Conservation (phyloP, 2,113 vertebrate genomes). For the Trogon surrucura region DNA sequence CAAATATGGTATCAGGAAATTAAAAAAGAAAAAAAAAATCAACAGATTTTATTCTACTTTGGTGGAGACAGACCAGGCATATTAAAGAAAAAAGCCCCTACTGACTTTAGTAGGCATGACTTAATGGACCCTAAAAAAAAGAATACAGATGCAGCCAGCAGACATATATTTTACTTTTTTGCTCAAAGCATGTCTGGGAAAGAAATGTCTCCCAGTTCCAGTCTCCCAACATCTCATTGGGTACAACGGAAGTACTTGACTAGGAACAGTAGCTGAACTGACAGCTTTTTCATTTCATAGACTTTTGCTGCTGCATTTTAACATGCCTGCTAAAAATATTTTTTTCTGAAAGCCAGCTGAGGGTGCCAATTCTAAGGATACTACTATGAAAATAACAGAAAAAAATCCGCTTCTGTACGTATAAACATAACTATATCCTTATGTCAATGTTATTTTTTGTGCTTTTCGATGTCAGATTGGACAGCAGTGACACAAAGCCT, state of each 20-base stretch:
- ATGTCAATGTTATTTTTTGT: conserved; percentile 70
- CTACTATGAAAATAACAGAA: conserved; percentile 45
- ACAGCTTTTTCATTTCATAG: not conserved
- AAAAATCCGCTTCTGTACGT: not conserved
- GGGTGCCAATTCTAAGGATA: conserved; percentile 43
- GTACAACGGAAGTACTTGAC: not conserved
- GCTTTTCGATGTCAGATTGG: conserved; percentile 69
- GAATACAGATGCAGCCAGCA: not conserved
- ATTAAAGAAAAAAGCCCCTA: not conserved
- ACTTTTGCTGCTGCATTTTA: not conserved
- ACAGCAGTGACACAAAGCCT: conserved; percentile 54
- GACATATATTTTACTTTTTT: not conserved
- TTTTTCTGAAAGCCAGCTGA: conserved; percentile 25
- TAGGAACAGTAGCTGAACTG: conserved; percentile 14
- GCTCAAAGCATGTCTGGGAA: not conserved
- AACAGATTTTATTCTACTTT: not conserved
- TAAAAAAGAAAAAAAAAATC: not conserved
- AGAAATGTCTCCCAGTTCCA: not conserved
- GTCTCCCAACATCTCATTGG: not conserved
- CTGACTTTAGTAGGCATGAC: not conserved
- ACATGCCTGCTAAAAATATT: not conserved
- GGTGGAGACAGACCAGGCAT: not conserved
- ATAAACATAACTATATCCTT: conserved; percentile 69
- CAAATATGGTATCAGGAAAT: not conserved
- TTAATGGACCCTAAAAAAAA: not conserved